Evolutionary conservation across 2,113 vertebrate species (phyloP).

Genomic region (Australoheros scitulus): DNA sequence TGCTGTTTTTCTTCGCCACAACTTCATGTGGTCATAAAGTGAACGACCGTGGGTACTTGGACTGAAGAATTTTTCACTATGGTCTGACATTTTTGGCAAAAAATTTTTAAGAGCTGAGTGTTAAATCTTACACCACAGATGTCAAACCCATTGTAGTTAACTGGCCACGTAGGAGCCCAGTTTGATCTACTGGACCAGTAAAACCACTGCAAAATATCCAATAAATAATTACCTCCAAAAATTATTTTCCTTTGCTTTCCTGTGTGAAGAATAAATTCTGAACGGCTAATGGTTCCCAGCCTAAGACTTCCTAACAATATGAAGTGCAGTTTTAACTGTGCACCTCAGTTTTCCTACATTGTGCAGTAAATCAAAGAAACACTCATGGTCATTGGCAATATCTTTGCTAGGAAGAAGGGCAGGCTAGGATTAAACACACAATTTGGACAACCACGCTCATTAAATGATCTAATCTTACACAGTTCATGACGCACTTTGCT

Average conservation of each 20-base stretch:
- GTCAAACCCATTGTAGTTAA: not conserved
- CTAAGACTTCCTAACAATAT: not conserved
- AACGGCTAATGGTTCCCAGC: not conserved
- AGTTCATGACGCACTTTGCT: not conserved
- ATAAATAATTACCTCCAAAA: conserved; percentile 1
- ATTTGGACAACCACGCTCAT: not conserved
- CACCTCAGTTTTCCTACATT: not conserved
- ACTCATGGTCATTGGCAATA: not conserved
- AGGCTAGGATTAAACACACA: not conserved
- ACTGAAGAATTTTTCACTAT: not conserved
- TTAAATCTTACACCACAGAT: not conserved
- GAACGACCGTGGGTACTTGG: no score
- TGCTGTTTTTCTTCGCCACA: not conserved
- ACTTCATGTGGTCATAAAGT: no score
- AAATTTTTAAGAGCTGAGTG: not conserved
- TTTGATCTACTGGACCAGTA: not conserved
- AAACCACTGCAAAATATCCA: not conserved
- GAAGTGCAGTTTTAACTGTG: not conserved
- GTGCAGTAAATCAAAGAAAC: not conserved
- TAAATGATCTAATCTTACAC: not conserved
- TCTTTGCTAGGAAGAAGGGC: not conserved
- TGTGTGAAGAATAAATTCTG: not conserved
- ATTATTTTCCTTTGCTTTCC: not conserved
- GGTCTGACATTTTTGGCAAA: not conserved
- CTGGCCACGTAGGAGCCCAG: not conserved